phyloP scores from a whole-genome alignment of 2,888 invertebrate species.

The Mythimna pallens region DNA sequence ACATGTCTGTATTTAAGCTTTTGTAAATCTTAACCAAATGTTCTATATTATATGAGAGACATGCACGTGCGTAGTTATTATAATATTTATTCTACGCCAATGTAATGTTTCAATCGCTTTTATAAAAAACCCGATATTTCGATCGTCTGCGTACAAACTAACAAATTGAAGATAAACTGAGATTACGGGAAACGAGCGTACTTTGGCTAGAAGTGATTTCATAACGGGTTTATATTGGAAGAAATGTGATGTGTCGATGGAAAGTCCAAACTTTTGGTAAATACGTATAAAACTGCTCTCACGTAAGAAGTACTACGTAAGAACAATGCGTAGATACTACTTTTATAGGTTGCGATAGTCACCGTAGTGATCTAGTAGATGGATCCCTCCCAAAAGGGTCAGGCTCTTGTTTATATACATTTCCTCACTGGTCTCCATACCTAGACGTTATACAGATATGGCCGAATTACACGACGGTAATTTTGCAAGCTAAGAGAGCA shows the following conservation, averaged over 20 bases:
- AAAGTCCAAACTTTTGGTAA: conserved; percentile 31
- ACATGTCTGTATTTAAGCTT: conserved; percentile 31
- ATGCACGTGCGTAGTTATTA: conserved; percentile 18
- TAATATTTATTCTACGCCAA: conserved; percentile 40
- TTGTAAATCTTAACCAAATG: conserved; percentile 40
- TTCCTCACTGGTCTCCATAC: neutral
- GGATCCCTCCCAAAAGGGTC: no score
- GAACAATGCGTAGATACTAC: neutral
- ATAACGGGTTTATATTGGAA: conserved; percentile 22
- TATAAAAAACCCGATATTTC: conserved; percentile 24
- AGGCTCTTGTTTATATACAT: neutral
- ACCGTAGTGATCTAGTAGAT: neutral
- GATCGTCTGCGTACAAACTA: conserved; percentile 30
- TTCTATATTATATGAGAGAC: conserved; percentile 11
- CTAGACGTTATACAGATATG: no score
- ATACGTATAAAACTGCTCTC: conserved; percentile 6
- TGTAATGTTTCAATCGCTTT: conserved; percentile 25
- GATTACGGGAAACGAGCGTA: conserved; percentile 33
- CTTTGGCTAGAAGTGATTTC: conserved; percentile 24
- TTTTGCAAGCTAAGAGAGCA: neutral
- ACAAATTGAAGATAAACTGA: conserved; percentile 25
- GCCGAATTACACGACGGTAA: no score
- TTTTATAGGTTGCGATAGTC: neutral
- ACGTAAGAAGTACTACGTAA: conserved; percentile 12
- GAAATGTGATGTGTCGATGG: conserved; percentile 39